Conservation (phyloP, 2,888 invertebrate species). For the Stenolophus ochropezus region DNA sequence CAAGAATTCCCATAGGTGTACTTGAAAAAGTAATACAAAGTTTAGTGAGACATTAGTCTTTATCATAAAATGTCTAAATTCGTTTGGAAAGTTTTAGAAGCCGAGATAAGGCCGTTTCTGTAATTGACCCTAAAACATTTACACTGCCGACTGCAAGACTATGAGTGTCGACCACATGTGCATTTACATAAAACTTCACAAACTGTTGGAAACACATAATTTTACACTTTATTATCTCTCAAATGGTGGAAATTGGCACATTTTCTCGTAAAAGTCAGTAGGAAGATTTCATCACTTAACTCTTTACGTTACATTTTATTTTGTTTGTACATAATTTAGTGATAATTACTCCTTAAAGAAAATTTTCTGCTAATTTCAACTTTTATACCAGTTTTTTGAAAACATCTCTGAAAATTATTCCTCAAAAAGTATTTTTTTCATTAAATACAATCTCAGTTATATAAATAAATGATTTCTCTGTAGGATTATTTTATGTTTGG, state of each 20-base stretch:
- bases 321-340: neutral
- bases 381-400: too few relatives aligned
- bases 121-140: slow-evolving; percentile 46
- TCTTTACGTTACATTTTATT: neutral
- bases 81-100: slow-evolving; percentile 33
- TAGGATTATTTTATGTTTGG: too few relatives aligned
- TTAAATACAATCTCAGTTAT: too few relatives aligned
- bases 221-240: neutral
- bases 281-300: neutral
- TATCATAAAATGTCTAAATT: slow-evolving; percentile 15
- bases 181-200: neutral
- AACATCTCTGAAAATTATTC: too few relatives aligned
- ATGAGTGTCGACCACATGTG: neutral
- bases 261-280: neutral
- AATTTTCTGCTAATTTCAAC: too few relatives aligned
- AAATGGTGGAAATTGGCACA: neutral
- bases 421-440: too few relatives aligned
- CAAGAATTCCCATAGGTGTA: slow-evolving; percentile 1
- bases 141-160: neutral
- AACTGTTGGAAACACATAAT: neutral
- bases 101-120: slow-evolving; percentile 13
- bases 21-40: slow-evolving; percentile 14
- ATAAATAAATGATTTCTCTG: too few relatives aligned
- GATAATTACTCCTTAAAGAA: too few relatives aligned
- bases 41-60: neutral